Conservation (phyloP, 2,797 vertebrate genomes). For the Scyliorhinus canicula region DNA sequence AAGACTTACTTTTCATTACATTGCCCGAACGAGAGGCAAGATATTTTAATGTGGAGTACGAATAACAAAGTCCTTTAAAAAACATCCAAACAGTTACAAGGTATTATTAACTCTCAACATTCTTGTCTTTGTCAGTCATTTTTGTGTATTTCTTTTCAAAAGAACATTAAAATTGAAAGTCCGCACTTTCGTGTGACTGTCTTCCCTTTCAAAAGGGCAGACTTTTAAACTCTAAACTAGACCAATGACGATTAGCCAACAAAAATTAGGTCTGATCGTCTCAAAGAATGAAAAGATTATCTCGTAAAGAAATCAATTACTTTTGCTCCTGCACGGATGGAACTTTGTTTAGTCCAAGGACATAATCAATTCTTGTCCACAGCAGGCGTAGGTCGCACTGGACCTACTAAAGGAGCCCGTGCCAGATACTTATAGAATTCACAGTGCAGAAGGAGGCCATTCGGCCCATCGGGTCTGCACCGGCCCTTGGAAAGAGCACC, state of each 20-base stretch:
- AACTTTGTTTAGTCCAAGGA: neutral
- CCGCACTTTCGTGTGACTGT: neutral
- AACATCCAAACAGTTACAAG: neutral
- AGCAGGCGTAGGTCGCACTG: neutral
- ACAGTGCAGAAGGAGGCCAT: too few species aligned
- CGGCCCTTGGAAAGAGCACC: too few species aligned
- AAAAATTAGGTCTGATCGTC: neutral
- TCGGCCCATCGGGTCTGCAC: too few species aligned
- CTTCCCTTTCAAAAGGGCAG: neutral
- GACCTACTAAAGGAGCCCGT: neutral
- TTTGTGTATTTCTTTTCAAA: neutral
- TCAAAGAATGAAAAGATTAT: constrained; percentile 5
- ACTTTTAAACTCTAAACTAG: neutral
- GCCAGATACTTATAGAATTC: too few species aligned
- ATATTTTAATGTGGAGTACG: neutral
- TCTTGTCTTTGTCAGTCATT: constrained; percentile 6
- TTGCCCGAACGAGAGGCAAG: neutral
- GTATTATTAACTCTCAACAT: neutral
- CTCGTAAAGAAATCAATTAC: neutral
- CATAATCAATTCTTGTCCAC: neutral
- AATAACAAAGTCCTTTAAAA: neutral
- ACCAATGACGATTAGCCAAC: neutral
- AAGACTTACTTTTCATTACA: neutral
- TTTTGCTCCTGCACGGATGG: neutral
- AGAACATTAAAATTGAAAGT: neutral